Base-by-base conservation (phyloP, 2,113 vertebrate genomes). In the Corythaeola cristata region DNA sequence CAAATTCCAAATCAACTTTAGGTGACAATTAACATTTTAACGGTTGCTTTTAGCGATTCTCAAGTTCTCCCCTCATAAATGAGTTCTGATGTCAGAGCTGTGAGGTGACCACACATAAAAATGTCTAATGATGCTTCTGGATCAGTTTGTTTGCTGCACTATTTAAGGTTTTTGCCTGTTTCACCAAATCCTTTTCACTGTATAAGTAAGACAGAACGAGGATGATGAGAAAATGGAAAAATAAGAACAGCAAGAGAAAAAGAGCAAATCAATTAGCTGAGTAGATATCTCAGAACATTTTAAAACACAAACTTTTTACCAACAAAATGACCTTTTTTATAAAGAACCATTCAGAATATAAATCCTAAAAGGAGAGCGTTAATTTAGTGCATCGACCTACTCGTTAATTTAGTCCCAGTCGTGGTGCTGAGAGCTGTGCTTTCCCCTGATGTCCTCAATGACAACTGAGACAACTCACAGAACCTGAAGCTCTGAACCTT, bases 141-240 rank as follows among this genome's bases (percentile, higher is more conserved):
- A 99, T 98, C 93, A 99, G 98, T 98, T 99, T 99, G 97, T 98
- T 99, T 84, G 99, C 99, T 93, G 98, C 98, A 14, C 98, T 99
- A 96, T 98, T 99, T 98, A 99, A 98, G 98, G 97, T 99, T 97
- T 98, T 98, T 98, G 99, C 99, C 99, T 99, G 99, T 98, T 99
- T 99, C 98, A 99, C 99, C 98, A 99, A 98, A 98, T 99, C 99
- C 98, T 99, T 99, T 98, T 99, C 99, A 97, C 99, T 99, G 95
- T 93, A 8, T 91, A 90, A 95, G 64, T 93, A 82, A 94, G 68
- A 74, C 68, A 96, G 90, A 96, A 97, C 49, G 95, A 97, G 91
- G 88, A 90, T 45, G 93, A 95, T 87, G 85, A 89, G 66, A 91
- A 91, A 91, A 95, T 20, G 74, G 50, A 82, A 95, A 92, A 91